Percentiles rank a stretch among this genome's conserved stretches.
Conservation (phyloP, 2,888 invertebrate species). For the Salpingus planirostris region DNA sequence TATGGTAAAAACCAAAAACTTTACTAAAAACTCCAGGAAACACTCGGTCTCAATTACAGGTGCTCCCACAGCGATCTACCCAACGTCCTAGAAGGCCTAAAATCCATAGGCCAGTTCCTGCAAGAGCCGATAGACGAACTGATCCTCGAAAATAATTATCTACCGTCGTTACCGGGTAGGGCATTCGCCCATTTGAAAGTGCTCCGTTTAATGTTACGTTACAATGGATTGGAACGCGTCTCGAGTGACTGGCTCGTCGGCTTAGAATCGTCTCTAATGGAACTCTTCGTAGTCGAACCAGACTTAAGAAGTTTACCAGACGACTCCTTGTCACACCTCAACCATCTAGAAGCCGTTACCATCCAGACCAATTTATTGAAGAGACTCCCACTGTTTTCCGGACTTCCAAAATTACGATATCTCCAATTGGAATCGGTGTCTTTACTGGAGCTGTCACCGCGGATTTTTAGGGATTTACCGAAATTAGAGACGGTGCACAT, state of each 20-base stretch:
- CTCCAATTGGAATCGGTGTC: conserved; percentile 63
- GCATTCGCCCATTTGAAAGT: conserved; percentile 69
- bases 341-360: conserved; percentile 73
- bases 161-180: conserved; percentile 76
- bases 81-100: conserved; percentile 65
- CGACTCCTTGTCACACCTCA: conserved; percentile 66
- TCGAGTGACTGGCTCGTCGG: conserved; percentile 75
- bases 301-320: conserved; percentile 68
- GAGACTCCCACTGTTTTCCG: conserved; percentile 63
- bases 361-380: conserved; percentile 70
- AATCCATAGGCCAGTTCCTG: conserved; percentile 57
- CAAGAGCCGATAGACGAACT: conserved; percentile 71
- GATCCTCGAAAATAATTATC: conserved; percentile 78
- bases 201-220: conserved; percentile 69
- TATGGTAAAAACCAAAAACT: conserved; percentile 54
- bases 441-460: conserved; percentile 56
- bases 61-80: conserved; percentile 85
- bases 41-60: conserved; percentile 52
- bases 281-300: conserved; percentile 78
- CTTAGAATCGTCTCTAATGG: conserved; percentile 66
- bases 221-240: conserved; percentile 73
- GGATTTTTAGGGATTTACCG: conserved; percentile 62
- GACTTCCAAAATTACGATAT: conserved; percentile 62
- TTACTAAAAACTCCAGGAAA: conserved; percentile 1
- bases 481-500: conserved; percentile 67